Evolutionary conservation across 2,888 invertebrate species (phyloP).

Genomic region (Synergus itoensis): DNA sequence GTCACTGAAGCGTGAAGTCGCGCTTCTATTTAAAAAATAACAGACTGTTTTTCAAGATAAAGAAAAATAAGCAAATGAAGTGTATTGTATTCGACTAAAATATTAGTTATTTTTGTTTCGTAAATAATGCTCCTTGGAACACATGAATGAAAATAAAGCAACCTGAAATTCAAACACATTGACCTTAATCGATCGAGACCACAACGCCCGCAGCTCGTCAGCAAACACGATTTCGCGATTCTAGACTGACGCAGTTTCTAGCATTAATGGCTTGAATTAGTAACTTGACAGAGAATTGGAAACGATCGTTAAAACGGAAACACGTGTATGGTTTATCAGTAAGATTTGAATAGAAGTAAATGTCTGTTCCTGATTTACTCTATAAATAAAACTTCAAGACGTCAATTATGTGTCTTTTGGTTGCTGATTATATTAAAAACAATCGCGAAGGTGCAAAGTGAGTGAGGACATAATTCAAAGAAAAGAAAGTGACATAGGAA

Average conservation of each 20-base stretch:
- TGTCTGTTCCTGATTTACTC: slow-evolving; percentile 17
- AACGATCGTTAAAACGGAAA: not conserved
- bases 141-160: not conserved
- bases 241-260: not conserved
- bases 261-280: not conserved
- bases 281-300: not conserved
- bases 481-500: not conserved
- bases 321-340: slow-evolving; percentile 14
- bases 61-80: not conserved
- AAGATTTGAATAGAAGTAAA: slow-evolving; percentile 25
- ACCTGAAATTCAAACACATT: not conserved
- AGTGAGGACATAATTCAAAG: not conserved
- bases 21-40: not conserved
- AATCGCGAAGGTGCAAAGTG: not conserved
- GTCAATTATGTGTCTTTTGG: not conserved
- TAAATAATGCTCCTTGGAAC: no score
- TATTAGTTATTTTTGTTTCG: no score
- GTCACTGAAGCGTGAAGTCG: slow-evolving; percentile 25
- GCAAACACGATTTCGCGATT: not conserved
- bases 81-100: no score
- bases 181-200: not conserved
- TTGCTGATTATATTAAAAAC: not conserved
- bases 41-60: not conserved
- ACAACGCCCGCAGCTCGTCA: not conserved
- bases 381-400: not conserved